Conservation (phyloP, 2,797 vertebrate species). For the Percopsis omiscomaycus region DNA sequence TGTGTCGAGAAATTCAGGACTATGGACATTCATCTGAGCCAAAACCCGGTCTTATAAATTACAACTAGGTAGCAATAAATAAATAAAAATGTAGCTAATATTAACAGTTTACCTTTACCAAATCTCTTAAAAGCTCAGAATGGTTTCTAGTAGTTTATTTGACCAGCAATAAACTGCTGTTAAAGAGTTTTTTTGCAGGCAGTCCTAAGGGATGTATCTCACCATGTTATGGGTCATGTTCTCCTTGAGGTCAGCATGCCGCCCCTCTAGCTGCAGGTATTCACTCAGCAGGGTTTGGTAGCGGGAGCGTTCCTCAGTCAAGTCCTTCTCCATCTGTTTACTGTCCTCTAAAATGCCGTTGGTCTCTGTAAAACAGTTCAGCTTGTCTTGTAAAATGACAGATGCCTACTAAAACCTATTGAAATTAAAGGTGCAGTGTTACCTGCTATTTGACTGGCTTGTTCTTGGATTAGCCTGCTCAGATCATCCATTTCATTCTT, state of each 20-base stretch:
- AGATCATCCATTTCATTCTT: conserved; percentile 87
- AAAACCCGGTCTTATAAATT: too few relatives aligned
- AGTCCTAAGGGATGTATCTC: conserved; percentile 41
- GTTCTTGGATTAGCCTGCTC: conserved; percentile 82
- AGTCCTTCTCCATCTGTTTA: conserved; percentile 84
- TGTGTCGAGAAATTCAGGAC: too few relatives aligned
- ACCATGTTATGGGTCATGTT: conserved; percentile 83
- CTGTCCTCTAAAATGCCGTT: conserved; percentile 80
- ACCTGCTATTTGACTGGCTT: conserved; percentile 87
- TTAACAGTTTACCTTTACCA: too few relatives aligned
- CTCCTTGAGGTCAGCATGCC: conserved; percentile 86
- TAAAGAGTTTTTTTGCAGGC: too few relatives aligned
- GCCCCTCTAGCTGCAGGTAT: conserved; percentile 89
- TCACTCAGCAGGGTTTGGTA: conserved; percentile 94
- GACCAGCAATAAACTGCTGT: too few relatives aligned
- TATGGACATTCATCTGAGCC: too few relatives aligned
- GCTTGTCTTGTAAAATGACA: not conserved
- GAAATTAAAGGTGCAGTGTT: conserved; percentile 9
- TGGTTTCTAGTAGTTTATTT: too few relatives aligned
- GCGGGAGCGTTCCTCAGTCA: conserved; percentile 86
- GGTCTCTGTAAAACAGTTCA: conserved; percentile 46
- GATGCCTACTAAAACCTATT: not conserved
- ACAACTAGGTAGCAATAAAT: too few relatives aligned
- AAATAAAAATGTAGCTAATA: too few relatives aligned
- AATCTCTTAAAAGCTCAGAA: too few relatives aligned